Evolutionary conservation across 2,888 invertebrate species (phyloP).

Genomic region (Helobdella robusta): DNA sequence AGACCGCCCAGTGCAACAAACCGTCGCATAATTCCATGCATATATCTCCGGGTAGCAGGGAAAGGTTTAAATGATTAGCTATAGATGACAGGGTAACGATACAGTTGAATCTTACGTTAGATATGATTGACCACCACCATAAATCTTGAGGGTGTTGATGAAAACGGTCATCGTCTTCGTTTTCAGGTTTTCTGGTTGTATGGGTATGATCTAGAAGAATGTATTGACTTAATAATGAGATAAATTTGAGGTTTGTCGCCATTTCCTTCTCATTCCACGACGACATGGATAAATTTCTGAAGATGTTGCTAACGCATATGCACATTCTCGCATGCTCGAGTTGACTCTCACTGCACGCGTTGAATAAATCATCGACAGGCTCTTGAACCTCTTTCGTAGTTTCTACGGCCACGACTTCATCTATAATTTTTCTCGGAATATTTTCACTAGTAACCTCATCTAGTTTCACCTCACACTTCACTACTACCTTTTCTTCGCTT

Average conservation of each 20-base stretch:
- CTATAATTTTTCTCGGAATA: constrained; percentile 6
- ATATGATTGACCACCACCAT: constrained; percentile 82
- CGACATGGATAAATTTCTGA: constrained; percentile 92
- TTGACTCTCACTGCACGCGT: constrained; percentile 55
- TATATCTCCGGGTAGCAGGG: constrained; percentile 78
- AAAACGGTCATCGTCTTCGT: constrained; percentile 28
- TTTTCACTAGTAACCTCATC: not conserved
- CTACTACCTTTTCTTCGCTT: not conserved
- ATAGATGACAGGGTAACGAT: constrained; percentile 91
- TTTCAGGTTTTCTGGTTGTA: constrained; percentile 46
- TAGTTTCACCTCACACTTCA: not conserved
- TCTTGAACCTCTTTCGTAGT: constrained; percentile 41
- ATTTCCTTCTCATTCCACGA: constrained; percentile 74
- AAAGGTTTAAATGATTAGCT: constrained; percentile 82
- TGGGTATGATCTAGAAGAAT: constrained; percentile 85
- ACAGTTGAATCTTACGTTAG: constrained; percentile 86
- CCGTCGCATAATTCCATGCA: constrained; percentile 88
- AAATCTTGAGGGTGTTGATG: constrained; percentile 49
- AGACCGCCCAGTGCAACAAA: constrained; percentile 91
- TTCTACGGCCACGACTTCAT: not conserved
- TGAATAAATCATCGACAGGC: constrained; percentile 42
- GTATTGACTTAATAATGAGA: constrained; percentile 79
- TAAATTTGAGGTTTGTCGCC: constrained; percentile 73
- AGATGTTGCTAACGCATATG: constrained; percentile 84
- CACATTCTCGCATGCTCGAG: constrained; percentile 80